Evolutionary conservation across 2,797 vertebrate species (phyloP).

Genomic region (Loriculus beryllinus): DNA sequence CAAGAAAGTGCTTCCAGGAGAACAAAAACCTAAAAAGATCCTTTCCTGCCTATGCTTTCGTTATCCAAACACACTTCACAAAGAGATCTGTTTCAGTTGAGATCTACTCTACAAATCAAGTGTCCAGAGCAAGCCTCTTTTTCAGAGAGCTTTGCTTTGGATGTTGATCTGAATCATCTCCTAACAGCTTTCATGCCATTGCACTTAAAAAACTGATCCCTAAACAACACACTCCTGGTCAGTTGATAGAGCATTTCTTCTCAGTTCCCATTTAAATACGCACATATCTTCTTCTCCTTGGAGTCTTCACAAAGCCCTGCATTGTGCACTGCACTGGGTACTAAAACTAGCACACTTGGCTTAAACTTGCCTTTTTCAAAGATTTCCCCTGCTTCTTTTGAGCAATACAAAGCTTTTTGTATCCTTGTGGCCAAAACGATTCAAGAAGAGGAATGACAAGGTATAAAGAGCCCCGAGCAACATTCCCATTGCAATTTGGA

Average conservation of each 20-base stretch:
- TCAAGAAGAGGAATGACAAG: neutral
- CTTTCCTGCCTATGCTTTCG: neutral
- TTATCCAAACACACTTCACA: neutral
- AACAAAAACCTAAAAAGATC: neutral
- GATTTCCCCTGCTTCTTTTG: neutral
- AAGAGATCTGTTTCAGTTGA: neutral
- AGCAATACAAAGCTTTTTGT: slow-evolving; percentile 23
- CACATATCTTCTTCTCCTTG: neutral
- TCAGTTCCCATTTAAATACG: neutral
- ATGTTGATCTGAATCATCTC: neutral
- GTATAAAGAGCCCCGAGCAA: neutral
- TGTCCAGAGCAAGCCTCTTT: neutral
- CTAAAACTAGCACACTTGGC: slow-evolving; percentile 2
- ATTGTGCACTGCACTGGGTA: neutral
- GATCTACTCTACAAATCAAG: neutral
- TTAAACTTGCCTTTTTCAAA: slow-evolving; percentile 2
- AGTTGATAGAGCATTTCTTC: neutral
- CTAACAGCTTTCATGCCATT: neutral
- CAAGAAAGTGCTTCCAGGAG: neutral
- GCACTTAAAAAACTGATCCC: neutral
- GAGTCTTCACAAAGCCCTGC: neutral
- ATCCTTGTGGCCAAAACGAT: neutral
- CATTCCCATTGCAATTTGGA: neutral
- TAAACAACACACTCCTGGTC: neutral
- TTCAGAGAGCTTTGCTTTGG: neutral